Conservation (phyloP, 2,113 vertebrate species). For the Piliocolobus tephrosceles region DNA sequence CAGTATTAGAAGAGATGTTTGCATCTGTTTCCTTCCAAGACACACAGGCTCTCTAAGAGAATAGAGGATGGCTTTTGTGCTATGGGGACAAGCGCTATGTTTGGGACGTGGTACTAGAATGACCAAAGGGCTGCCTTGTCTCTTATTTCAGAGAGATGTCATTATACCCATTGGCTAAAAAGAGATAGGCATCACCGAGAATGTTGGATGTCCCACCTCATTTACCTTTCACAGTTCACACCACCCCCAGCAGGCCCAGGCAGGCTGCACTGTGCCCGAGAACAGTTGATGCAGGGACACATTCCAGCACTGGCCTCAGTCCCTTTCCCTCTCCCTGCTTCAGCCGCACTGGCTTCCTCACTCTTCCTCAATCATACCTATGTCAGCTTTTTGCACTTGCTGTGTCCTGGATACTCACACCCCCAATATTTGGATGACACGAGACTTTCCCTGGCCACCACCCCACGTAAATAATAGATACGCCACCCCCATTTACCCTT, state of each 20-base stretch:
- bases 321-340: not conserved
- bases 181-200: not conserved
- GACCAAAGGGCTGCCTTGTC: not conserved
- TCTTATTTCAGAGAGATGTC: not conserved
- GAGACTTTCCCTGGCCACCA: not conserved
- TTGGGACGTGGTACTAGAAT: not conserved
- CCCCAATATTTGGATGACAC: rapidly evolving
- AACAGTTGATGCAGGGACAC: not conserved
- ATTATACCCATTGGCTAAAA: not conserved
- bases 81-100: rapidly evolving
- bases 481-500: not conserved
- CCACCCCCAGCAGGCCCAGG: not conserved
- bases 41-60: not conserved
- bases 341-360: not conserved
- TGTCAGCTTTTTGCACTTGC: not conserved
- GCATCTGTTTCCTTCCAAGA: not conserved
- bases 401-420: no score
- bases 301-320: not conserved
- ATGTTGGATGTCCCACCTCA: rapidly evolving
- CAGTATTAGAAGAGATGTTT: not conserved
- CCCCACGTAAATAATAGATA: not conserved
- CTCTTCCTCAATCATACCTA: not conserved
- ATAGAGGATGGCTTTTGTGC: not conserved
- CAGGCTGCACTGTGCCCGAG: not conserved
- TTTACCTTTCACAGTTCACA: not conserved